Base-by-base conservation (phyloP, 2,113 vertebrate genomes). In the Psettodes erumei region DNA sequence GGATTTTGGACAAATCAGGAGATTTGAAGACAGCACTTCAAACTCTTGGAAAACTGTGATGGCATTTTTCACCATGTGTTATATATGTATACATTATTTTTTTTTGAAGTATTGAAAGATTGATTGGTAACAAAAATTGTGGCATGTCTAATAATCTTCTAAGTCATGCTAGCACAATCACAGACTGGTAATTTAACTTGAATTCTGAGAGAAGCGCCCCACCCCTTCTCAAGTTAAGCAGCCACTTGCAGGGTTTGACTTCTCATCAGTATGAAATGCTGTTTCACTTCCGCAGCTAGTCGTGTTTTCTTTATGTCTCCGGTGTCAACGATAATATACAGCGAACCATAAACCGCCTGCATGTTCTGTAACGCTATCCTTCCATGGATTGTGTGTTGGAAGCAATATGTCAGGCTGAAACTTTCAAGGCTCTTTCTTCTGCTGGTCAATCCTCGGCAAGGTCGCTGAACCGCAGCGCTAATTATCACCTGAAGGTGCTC, bases 401-500 rank as follows among this genome's bases (percentile, higher is more conserved):
- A 76, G 50, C 55, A 51, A 30, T 11, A 12, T 43, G 30, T 51
- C 16, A 2, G 19, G 9, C n/a, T 58, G 54, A 82, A 67, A 81
- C 73, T 79, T 78, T 72, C 32, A 50, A 12, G 16, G 27, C 71
- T 83, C 32, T 75, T 71, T 53, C 16, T 50, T 81, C 56, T 77
- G 19, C 33, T 61, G 28, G 72, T 69, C 32, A 13, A 64, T 19
- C 65, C 38, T n/a, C 40, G 42, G 74, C 81, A 88, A 88, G 84
- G 84, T 88, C 81, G 79, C 63, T 63, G 71, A 86, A 83, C 47
- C 62, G 56, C 80, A 70, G 58, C 58, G 35, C 76, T 91, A 89
- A 92, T 92, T 84, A 88, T 88, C 72, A 88, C 89, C 83, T 75
- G 72, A 75, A 84, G 89, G 56, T 54, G 50, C 50, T 32, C 16